Evolutionary conservation across 1,140 invertebrate genomes (phyloP).

Genomic region (Penaeus vannamei): DNA sequence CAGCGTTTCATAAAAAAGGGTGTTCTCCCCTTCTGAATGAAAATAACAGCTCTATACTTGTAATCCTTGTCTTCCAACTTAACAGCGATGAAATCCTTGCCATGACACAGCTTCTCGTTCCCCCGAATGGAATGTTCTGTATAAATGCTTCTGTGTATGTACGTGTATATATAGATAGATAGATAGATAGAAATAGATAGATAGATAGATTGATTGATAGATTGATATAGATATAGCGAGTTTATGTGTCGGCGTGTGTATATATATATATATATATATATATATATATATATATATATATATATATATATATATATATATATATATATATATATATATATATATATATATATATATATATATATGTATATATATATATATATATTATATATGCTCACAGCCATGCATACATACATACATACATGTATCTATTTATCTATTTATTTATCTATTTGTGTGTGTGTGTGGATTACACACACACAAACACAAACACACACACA

Average conservation of each 20-base stretch:
- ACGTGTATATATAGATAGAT: not conserved
- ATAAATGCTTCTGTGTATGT: not conserved
- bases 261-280: not conserved
- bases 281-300: not conserved
- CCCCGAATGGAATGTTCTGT: not conserved
- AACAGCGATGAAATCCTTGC: no score
- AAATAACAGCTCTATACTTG: no score
- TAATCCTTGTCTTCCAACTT: no score
- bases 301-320: slow-evolving; percentile 31
- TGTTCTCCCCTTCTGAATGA: no score
- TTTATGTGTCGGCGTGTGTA: not conserved
- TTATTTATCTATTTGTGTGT: not conserved
- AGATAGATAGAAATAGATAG: not conserved
- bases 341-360: not conserved
- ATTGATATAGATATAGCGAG: not conserved
- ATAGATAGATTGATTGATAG: not conserved
- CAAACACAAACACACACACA: not conserved
- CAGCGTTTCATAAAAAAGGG: no score
- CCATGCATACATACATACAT: not conserved
- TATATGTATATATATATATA: not conserved
- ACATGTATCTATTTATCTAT: slow-evolving; percentile 1
- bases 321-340: slow-evolving; percentile 27
- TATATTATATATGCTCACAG: not conserved
- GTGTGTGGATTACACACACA: no score
- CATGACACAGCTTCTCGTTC: no score